Evolutionary conservation across 1,140 invertebrate genomes (phyloP).

Genomic region (Nasonia longicornis): DNA sequence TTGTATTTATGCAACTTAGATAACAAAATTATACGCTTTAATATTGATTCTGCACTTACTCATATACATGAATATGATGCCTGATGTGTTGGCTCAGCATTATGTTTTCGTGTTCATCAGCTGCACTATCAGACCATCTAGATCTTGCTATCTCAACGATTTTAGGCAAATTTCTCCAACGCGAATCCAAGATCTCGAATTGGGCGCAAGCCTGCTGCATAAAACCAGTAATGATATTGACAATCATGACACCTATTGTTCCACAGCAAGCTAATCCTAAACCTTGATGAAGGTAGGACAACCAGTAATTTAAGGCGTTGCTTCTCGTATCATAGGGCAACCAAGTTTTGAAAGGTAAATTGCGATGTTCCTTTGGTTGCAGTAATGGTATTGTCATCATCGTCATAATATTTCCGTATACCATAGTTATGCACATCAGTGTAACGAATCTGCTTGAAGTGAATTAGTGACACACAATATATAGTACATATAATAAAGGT

Average conservation of each 20-base stretch:
- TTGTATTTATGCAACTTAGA: neutral
- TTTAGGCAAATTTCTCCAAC: constrained; percentile 35
- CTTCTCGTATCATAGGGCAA: constrained; percentile 41
- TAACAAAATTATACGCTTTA: neutral
- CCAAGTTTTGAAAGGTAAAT: constrained; percentile 45
- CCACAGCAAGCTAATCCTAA: constrained; percentile 47
- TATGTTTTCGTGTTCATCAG: neutral
- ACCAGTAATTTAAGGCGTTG: neutral
- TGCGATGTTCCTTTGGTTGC: neutral
- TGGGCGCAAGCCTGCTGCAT: constrained; percentile 50
- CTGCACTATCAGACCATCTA: neutral
- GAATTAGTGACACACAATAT: neutral
- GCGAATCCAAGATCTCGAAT: constrained; percentile 50
- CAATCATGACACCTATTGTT: constrained; percentile 47
- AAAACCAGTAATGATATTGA: constrained; percentile 48
- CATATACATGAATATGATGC: neutral
- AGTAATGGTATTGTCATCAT: constrained; percentile 34
- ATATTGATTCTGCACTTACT: neutral
- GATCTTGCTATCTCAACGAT: neutral
- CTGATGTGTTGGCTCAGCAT: constrained; percentile 31
- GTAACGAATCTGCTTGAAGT: neutral
- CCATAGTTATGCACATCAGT: neutral
- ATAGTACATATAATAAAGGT: neutral
- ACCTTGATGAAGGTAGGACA: constrained; percentile 43
- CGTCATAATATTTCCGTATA: neutral